phyloP scores from a whole-genome alignment of 2,797 vertebrate genomes.

The Pelochelys cantorii region DNA sequence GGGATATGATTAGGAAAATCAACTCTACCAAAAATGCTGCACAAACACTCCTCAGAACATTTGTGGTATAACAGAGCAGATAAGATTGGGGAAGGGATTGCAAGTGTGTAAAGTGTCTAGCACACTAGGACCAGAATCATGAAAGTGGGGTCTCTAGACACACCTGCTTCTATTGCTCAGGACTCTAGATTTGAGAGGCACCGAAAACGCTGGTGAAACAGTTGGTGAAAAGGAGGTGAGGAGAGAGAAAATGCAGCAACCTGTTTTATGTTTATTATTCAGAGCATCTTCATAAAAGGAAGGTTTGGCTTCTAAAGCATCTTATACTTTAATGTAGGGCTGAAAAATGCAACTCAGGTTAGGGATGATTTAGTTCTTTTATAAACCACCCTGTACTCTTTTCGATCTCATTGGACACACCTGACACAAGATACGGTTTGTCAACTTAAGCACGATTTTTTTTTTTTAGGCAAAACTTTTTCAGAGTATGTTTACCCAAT shows the following conservation, averaged over 20 bases:
- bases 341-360: neutral
- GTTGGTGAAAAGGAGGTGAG: neutral
- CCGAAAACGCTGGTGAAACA: neutral
- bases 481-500: neutral
- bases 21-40: neutral
- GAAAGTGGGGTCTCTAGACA: neutral
- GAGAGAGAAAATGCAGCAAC: neutral
- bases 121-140: neutral
- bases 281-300: rapidly evolving
- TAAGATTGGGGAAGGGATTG: neutral
- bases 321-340: rapidly evolving
- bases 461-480: neutral
- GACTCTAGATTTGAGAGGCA: neutral
- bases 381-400: neutral
- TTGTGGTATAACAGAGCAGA: neutral
- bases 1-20: rapidly evolving
- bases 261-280: neutral
- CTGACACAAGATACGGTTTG: neutral
- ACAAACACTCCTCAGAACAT: rapidly evolving
- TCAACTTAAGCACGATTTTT: neutral
- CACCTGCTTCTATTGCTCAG: rapidly evolving
- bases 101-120: neutral
- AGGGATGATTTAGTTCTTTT: neutral
- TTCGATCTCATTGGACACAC: neutral
- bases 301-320: neutral